Base-by-base conservation (phyloP, 1,140 invertebrate species). In the Phymorhynchus buccinoides region DNA sequence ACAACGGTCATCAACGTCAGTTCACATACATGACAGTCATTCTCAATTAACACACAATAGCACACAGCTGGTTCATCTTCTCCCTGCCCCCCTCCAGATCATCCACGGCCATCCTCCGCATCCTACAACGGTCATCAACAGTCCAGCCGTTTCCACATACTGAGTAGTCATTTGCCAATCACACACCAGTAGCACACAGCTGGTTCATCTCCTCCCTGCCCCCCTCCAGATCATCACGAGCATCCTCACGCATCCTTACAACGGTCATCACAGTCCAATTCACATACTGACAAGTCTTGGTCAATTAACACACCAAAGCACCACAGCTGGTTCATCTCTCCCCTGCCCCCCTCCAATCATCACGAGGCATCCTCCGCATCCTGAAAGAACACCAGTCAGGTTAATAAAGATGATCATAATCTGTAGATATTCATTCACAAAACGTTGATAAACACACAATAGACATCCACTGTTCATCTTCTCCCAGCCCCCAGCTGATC, bases 61-160 rank as follows among this genome's bases (percentile, higher is more conserved):
- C n/a, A n/a, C n/a, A n/a, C 81, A 96, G 94, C 6, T 96, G 94
- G 86, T 96, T 95, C 87, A 97, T 95, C 1, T 96, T 79, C 35
- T 84, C 71, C 27, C 86, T 85, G 7, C 87, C 62, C 4, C 85
- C 85, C 39, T 85, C 82, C 52, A 85, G 42, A 44, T 86, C 80
- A 77, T 88, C n/a, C 84, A 41, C 83, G 78, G 73, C 44, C 85
- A 39, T 75, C 79, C 48, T 87, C 86, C 66, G 80, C 81, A 16
- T 86, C 86, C 87, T 87, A 71, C 4, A 27, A 27, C n/a, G n/a
- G n/a, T n/a, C n/a, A n/a, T n/a, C n/a, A n/a, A n/a, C n/a, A n/a
- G n/a, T n/a, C n/a, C n/a, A n/a, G n/a, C n/a, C n/a, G n/a, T n/a
- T 27, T 18, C 22, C 56, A 62, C n/a, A n/a, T 35, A 35, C 62